These are phyloP conservation scores for Papilio dardanus DNA, from an alignment of 1,140 invertebrate genomes.

Conservation along the genomic window DNA sequence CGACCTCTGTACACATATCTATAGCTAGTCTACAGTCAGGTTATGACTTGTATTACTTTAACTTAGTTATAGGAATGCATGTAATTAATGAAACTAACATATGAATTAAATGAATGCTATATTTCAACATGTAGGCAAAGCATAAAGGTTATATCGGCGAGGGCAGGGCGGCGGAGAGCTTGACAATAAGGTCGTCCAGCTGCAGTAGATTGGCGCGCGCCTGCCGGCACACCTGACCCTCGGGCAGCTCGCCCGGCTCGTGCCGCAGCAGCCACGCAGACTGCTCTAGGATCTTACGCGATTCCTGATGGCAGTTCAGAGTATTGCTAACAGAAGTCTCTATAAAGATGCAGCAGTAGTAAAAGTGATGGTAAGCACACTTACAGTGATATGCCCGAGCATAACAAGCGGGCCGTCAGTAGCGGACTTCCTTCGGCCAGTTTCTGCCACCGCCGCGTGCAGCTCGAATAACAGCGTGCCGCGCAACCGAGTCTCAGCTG, in stretches of 20 bases:
- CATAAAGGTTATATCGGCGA: slow-evolving; percentile 55
- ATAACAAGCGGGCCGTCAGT: slow-evolving; percentile 67
- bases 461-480: slow-evolving; percentile 88
- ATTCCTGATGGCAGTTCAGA: slow-evolving; percentile 77
- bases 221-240: slow-evolving; percentile 79
- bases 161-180: slow-evolving; percentile 63
- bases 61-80: background rate
- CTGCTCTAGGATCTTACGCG: slow-evolving; percentile 74
- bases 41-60: background rate
- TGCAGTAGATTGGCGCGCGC: slow-evolving; percentile 76
- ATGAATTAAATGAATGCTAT: background rate
- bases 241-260: slow-evolving; percentile 80
- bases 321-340: background rate
- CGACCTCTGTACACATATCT: background rate
- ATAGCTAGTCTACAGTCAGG: background rate
- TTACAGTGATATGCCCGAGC: slow-evolving; percentile 71
- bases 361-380: slow-evolving; percentile 4
- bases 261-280: slow-evolving; percentile 73
- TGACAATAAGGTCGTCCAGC: slow-evolving; percentile 71
- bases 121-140: background rate
- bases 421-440: slow-evolving; percentile 82
- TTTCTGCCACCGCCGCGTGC: slow-evolving; percentile 87
- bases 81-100: background rate
- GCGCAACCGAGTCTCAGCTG: slow-evolving; percentile 87
- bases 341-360: background rate